Conservation (phyloP, 2,888 invertebrate genomes). For the Tanypteryx hageni region DNA sequence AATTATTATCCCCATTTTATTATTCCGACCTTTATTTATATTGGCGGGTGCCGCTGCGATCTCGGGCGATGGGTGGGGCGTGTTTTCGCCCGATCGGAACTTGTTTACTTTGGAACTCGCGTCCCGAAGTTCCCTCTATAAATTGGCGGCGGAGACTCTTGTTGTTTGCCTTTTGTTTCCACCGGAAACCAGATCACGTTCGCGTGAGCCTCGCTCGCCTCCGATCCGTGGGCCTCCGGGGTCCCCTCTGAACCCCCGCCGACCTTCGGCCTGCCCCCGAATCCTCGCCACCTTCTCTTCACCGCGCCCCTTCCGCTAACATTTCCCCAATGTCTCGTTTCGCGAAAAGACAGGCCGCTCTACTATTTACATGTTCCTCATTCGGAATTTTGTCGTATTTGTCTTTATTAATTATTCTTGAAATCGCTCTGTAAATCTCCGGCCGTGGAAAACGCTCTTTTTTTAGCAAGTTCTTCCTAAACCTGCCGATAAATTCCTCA, state of each 20-base stretch:
- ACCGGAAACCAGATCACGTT: background rate
- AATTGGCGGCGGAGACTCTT: conserved; percentile 42
- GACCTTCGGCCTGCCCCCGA: background rate
- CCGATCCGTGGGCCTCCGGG: background rate
- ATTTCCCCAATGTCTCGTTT: too few species aligned
- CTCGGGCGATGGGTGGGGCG: background rate
- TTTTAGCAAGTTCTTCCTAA: too few species aligned
- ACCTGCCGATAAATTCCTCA: too few species aligned
- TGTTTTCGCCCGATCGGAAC: conserved; percentile 3
- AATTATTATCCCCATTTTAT: conserved; percentile 20
- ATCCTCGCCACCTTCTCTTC: too few species aligned
- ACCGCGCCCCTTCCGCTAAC: too few species aligned
- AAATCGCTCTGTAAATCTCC: too few species aligned
- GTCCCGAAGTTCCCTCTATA: background rate
- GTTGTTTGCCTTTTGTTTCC: conserved; percentile 44
- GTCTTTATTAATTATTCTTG: too few species aligned
- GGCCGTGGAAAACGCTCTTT: too few species aligned
- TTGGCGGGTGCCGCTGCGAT: background rate
- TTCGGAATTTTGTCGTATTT: too few species aligned
- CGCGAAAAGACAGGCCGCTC: too few species aligned
- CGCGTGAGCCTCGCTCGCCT: background rate
- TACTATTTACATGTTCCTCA: too few species aligned
- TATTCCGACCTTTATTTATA: background rate
- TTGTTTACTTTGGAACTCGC: conserved; percentile 34
- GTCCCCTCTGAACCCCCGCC: background rate